Base-by-base conservation (phyloP, 2,113 vertebrate genomes). In the Odontesthes bonariensis region DNA sequence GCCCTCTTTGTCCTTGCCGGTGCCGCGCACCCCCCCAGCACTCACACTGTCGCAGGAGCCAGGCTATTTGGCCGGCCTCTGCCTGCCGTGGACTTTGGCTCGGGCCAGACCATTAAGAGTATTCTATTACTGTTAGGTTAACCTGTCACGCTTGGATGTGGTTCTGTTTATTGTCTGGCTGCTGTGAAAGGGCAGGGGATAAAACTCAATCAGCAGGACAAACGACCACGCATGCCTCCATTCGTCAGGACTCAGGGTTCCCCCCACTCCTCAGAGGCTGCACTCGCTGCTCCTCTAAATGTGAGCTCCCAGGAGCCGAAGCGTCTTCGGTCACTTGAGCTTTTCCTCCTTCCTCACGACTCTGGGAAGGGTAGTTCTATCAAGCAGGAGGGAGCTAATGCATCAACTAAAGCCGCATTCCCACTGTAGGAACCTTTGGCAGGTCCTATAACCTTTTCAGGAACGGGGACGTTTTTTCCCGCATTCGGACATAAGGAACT, bases 181-280 rank as follows among this genome's bases (percentile, higher is more conserved):
- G 40, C 73, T 85, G 81, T 80, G 83, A 88, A 90, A 90, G 87
- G 88, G 90, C 90, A 92, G 82, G 47, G 84, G 88, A 90, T 89
- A 86, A 91, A 91, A 91, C 85, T 91, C 88, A 85, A 92, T 91
- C 89, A 91, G 84, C 35, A 23, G 83, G 86, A 92, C 86, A 92
- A 91, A 91, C 84, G 84, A 81, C 75, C 79, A 55, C 74, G 40
- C 68, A 14, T 1, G 75, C 70, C 73, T 16, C 75, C 82, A 86
- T 89, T 86, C 79, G 88, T 91, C 90, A 91, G 80, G 57, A 75
- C 74, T 27, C 3, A 19, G 81, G 81, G 72, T 35, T 55, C 23
- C 62, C 32, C 23, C 35, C 1, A n/a, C 52, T 33, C 17, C 23
- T 53, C 23, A 17, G 46, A 49, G 46, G 46, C 35, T 62, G 23